A percentile compares a stretch with the other conserved stretches of the same genome.
These are phyloP conservation scores for human DNA, from an alignment of 2,113 vertebrate species.

Conservation along the genomic window GRCh38 chr1:228719001-228719500, in stretches of 20 bases:
- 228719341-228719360: neutral
- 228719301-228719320: neutral
- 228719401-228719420: neutral
- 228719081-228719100: neutral
- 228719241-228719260: neutral
- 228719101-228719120: neutral
- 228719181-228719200: neutral
- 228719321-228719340: neutral
- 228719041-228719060: neutral
- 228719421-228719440: neutral
- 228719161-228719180: neutral
- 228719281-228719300: neutral
- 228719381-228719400: neutral
- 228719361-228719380: neutral
- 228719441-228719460: neutral
- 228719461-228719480: too few species aligned
- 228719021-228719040: neutral
- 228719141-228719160: neutral
- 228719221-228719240: neutral
- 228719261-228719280: neutral
- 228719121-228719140: neutral
- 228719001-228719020: too few species aligned
- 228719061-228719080: neutral
- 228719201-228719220: neutral
- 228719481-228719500: too few species aligned